Evolutionary conservation across 2,113 vertebrate genomes (phyloP).

Genomic region (Shinisaurus crocodilurus): DNA sequence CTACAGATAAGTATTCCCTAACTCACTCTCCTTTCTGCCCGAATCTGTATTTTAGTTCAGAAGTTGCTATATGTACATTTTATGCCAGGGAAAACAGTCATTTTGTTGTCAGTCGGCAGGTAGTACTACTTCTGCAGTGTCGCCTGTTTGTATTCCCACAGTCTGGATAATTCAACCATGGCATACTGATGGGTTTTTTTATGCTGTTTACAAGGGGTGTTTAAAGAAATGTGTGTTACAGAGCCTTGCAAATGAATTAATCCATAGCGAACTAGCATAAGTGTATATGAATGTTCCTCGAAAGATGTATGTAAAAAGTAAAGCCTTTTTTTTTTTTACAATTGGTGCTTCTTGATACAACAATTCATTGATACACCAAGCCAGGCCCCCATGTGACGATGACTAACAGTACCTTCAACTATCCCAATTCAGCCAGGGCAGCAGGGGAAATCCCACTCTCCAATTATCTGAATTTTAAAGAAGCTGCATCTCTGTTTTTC

Average conservation of each 20-base stretch:
- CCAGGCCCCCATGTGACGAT: no score
- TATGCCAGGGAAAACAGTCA: neutral
- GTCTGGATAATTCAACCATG: neutral
- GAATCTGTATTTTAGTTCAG: neutral
- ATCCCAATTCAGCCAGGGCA: neutral
- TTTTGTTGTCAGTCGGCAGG: neutral
- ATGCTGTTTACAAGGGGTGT: no score
- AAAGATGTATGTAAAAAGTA: neutral
- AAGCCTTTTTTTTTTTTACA: neutral
- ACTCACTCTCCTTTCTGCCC: neutral
- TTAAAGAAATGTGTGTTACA: neutral
- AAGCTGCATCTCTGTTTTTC: neutral
- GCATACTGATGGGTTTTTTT: neutral
- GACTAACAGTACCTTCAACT: neutral
- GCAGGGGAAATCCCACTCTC: neutral
- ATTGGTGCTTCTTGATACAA: neutral
- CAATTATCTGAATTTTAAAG: neutral
- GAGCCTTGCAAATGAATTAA: neutral
- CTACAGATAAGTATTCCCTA: neutral
- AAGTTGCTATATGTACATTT: neutral
- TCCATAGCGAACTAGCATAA: neutral
- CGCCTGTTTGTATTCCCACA: neutral
- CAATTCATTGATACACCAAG: no score
- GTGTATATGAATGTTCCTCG: neutral
- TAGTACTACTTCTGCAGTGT: neutral